These are phyloP conservation scores for Dascillus cervinus DNA, from an alignment of 2,888 invertebrate genomes.

Conservation along the genomic window DNA sequence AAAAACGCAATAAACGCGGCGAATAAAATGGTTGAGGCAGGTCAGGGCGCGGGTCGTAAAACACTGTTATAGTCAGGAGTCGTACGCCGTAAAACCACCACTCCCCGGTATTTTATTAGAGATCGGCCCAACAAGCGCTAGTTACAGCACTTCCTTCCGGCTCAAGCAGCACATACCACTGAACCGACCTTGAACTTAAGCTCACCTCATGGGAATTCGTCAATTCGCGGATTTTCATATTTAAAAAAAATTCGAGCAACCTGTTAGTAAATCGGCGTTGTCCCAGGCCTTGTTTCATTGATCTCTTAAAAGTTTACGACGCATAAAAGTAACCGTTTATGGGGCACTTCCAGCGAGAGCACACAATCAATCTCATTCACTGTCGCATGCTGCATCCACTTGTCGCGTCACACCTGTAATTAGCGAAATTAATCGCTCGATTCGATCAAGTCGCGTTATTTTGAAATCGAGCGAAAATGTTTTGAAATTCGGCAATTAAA, in stretches of 20 bases:
- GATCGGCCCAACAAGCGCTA: slow-evolving; percentile 34
- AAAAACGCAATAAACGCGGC: slow-evolving; percentile 42
- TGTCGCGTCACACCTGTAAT: slow-evolving; percentile 3
- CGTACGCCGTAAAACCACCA: slow-evolving; percentile 35
- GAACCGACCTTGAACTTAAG: slow-evolving; percentile 28
- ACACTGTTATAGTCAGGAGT: slow-evolving; percentile 38
- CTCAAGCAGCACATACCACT: slow-evolving; percentile 15
- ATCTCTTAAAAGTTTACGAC: slow-evolving; percentile 44
- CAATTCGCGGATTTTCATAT: too few species aligned
- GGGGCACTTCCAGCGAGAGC: slow-evolving; percentile 34
- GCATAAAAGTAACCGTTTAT: slow-evolving; percentile 45
- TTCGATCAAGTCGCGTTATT: too few species aligned
- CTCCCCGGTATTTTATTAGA: slow-evolving; percentile 36
- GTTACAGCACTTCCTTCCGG: slow-evolving; percentile 29
- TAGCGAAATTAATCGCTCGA: too few species aligned
- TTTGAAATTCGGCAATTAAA: slow-evolving; percentile 23
- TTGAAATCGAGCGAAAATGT: background rate
- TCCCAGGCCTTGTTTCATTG: slow-evolving; percentile 40
- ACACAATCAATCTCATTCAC: slow-evolving; percentile 32
- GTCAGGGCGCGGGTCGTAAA: slow-evolving; percentile 39
- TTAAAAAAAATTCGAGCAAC: too few species aligned
- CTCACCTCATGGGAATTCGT: too few species aligned
- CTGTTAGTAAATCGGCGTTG: slow-evolving; percentile 28
- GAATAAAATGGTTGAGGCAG: slow-evolving; percentile 41
- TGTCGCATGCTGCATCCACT: slow-evolving; percentile 4